phyloP scores from a whole-genome alignment of 1,140 invertebrate genomes.

The Neodiprion fabricii region DNA sequence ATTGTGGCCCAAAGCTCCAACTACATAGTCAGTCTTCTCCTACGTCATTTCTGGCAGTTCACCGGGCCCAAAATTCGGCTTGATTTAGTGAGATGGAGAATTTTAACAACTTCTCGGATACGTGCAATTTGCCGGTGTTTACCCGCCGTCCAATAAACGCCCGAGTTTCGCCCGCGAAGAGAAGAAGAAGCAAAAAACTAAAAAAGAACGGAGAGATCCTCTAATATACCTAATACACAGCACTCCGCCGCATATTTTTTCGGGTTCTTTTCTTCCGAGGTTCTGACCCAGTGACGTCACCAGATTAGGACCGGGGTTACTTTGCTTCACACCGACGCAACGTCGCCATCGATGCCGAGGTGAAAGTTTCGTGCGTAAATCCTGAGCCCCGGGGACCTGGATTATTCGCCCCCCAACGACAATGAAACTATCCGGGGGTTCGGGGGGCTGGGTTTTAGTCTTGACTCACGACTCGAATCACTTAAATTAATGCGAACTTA shows the following conservation, averaged over 20 bases:
- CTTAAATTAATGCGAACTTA: background rate
- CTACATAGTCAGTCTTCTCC: background rate
- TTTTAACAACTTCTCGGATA: slow-evolving; percentile 5
- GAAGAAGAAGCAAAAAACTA: background rate
- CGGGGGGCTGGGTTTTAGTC: background rate
- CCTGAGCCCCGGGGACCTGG: background rate
- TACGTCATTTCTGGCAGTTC: slow-evolving; percentile 5
- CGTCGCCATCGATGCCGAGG: too few relatives aligned
- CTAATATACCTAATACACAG: background rate
- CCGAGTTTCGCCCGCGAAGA: background rate
- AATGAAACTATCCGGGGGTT: too few relatives aligned
- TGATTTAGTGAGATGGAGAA: slow-evolving; percentile 10
- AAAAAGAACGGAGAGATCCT: background rate
- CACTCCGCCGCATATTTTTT: background rate
- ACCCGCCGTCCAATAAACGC: too few relatives aligned
- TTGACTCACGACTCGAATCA: slow-evolving; percentile 7
- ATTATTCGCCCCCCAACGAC: too few relatives aligned
- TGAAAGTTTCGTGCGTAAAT: background rate
- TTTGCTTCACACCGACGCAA: background rate
- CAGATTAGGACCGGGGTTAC: background rate
- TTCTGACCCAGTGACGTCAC: background rate
- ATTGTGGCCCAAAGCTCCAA: slow-evolving; percentile 53
- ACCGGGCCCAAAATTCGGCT: background rate
- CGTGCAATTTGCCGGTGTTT: too few relatives aligned
- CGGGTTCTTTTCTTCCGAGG: background rate